Percentiles rank a stretch among this genome's conserved stretches.
Conservation (phyloP, 2,113 vertebrate genomes). For the Daphoenositta chrysoptera region DNA sequence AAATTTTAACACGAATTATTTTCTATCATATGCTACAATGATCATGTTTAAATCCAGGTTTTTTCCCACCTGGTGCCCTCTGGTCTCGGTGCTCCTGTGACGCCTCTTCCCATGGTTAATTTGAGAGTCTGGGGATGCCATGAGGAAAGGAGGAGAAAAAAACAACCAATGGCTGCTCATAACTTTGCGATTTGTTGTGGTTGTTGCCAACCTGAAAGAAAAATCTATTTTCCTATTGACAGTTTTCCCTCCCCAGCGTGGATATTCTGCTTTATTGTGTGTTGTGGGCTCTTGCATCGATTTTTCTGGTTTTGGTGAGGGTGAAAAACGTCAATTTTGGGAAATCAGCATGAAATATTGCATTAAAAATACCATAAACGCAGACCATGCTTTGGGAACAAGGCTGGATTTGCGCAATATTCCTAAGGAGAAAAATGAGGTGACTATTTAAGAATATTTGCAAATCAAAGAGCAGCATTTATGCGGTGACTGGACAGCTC, state of each 20-base stretch:
- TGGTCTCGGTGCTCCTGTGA: not conserved
- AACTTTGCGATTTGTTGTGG: not conserved
- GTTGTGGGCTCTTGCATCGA: not conserved
- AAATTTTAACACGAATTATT: no score
- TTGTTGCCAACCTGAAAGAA: not conserved
- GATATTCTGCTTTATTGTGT: not conserved
- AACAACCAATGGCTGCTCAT: not conserved
- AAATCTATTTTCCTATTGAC: slow-evolving; percentile 21
- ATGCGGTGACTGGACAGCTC: not conserved
- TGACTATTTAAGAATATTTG: not conserved
- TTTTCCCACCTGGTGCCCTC: not conserved
- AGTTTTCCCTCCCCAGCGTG: not conserved
- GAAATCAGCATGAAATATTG: not conserved
- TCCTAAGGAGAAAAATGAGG: not conserved
- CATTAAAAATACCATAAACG: not conserved
- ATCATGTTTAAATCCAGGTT: not conserved
- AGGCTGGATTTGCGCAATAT: not conserved
- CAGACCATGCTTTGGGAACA: not conserved
- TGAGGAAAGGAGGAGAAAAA: not conserved
- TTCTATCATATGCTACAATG: no score
- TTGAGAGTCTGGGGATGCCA: not conserved
- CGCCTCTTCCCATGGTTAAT: not conserved
- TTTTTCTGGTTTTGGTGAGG: not conserved
- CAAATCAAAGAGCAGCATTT: not conserved
- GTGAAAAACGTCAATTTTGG: not conserved